These are phyloP conservation scores for Mycetomoellerius zeteki DNA, from an alignment of 1,140 invertebrate genomes.

Conservation along the genomic window DNA sequence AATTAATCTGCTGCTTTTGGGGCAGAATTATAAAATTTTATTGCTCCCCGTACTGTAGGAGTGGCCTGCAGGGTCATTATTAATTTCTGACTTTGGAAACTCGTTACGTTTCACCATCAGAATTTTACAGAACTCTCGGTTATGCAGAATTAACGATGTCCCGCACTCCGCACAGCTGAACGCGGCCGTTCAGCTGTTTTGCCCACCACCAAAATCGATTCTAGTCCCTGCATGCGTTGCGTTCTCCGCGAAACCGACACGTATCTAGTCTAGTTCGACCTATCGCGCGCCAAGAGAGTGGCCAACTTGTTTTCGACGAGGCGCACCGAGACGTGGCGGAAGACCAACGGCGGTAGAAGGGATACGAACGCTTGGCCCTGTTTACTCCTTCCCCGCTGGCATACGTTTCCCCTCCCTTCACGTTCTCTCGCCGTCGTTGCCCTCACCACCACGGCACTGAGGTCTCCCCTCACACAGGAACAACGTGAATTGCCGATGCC, in stretches of 20 bases:
- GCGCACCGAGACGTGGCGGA: neutral
- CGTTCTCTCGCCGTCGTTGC: constrained; percentile 31
- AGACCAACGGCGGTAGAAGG: neutral
- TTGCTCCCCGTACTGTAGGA: neutral
- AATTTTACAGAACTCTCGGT: neutral
- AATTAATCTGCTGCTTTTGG: neutral
- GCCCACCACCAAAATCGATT: constrained; percentile 40
- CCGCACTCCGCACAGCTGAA: neutral
- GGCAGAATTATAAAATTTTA: neutral
- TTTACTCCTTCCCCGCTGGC: constrained; percentile 52
- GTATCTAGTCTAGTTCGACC: constrained; percentile 30
- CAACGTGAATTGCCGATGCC: constrained; percentile 36
- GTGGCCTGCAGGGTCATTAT: neutral
- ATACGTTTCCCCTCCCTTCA: neutral
- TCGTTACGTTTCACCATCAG: neutral
- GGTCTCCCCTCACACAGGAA: constrained; percentile 49
- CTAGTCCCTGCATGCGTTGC: neutral
- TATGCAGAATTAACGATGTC: constrained; percentile 10
- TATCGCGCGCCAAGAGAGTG: constrained; percentile 50
- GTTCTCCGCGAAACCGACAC: constrained; percentile 16
- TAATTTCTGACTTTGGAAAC: neutral
- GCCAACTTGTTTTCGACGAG: constrained; percentile 67
- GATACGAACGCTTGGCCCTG: constrained; percentile 57
- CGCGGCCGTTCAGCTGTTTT: neutral
- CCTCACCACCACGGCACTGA: constrained; percentile 60